phyloP scores from a whole-genome alignment of 2,113 vertebrate genomes.

The Pseudopipra pipra region DNA sequence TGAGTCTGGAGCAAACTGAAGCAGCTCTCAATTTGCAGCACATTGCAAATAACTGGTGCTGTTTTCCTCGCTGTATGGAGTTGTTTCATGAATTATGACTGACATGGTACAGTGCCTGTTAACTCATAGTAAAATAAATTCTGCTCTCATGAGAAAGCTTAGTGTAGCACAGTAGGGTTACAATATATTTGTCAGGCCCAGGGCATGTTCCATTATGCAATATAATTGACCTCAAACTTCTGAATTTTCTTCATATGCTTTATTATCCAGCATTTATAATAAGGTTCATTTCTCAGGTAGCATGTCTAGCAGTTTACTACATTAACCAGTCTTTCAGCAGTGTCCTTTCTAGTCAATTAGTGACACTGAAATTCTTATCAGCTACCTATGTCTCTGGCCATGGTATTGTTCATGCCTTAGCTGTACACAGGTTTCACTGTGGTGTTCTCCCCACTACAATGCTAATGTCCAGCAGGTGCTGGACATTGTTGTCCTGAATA shows the following conservation, averaged over 20 bases:
- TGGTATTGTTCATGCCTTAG: not conserved
- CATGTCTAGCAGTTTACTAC: not conserved
- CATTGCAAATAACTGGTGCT: not conserved
- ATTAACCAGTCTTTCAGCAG: not conserved
- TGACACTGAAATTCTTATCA: not conserved
- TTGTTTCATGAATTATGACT: not conserved
- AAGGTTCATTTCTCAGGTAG: not conserved
- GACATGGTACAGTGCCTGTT: not conserved
- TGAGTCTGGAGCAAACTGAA: not conserved
- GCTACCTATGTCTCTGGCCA: not conserved
- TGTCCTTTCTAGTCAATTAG: not conserved
- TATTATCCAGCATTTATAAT: not conserved
- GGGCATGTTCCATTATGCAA: not conserved
- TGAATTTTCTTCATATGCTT: not conserved
- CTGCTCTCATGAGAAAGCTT: not conserved
- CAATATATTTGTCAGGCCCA: not conserved
- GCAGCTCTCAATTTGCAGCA: not conserved
- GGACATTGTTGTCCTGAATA: slow-evolving; percentile 55
- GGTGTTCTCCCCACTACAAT: not conserved
- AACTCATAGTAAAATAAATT: not conserved
- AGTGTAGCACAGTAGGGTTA: not conserved
- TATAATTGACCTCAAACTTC: not conserved
- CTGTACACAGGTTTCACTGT: not conserved
- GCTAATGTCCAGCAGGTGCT: slow-evolving; percentile 62
- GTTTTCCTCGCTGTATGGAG: not conserved